Evolutionary conservation across 2,888 invertebrate genomes (phyloP), one percentile per base, ranked within the genome.

Genomic region (Conchocele bisecta): DNA sequence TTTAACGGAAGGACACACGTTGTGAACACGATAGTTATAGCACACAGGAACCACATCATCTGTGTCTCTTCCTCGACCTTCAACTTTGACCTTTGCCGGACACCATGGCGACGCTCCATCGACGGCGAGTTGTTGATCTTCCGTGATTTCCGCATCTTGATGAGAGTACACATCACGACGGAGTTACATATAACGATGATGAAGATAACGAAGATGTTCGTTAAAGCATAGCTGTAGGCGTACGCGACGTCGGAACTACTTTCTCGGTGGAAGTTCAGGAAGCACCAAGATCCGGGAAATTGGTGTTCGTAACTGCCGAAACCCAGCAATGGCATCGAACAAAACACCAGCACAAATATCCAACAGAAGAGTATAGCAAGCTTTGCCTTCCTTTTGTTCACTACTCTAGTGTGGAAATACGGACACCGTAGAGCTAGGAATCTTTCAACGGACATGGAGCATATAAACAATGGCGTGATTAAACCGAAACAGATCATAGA

Each of bases 221-320:
- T 65, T 22, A 84, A 67, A 3, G 89, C 86, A 76, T 86, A 90
- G 7, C 81, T 77, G 39, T 80, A 82, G 3, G 89, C 86, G 69
- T 88, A 90, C 2, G 81, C 86, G 1, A 79, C 67, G 31, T 87
- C 86, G 6, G 75, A 54, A 11, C 46, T 26, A 39, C 72, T 74
- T 50, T 84, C 77, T 53, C 85, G 78, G 71, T 90, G 90, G 53
- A 89, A 86, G 72, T 90, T 89, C 54, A 91, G 76, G 68, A 89
- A 91, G 74, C 90, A 90, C 91, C 90, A 91, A 3, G 89, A 88
- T 2, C 88, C 85, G 1, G 91, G 90, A 81, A 86, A 90, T 75
- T 91, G 91, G n/a, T 83, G 79, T 11, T 84, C 88, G 71, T 87
- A 90, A 61, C 84, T 85, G 15, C 90, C 89, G 59, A 89, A 84